Base-by-base conservation (phyloP, 2,888 invertebrate genomes). In the Epirrhoe alternata region DNA sequence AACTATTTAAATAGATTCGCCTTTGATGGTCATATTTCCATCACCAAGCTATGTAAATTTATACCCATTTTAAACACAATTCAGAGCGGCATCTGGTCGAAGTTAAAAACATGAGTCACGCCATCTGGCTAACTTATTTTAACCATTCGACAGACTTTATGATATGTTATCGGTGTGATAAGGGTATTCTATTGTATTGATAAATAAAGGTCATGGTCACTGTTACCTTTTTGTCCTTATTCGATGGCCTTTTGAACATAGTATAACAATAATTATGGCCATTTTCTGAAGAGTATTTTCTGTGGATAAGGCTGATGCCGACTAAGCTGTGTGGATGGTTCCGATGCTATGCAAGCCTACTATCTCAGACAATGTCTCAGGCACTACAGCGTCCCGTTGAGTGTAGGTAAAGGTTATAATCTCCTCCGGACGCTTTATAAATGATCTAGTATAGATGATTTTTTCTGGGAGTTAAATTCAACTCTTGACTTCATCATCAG, bases 121-220 rank as follows among this genome's bases (percentile, higher is more conserved):
- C 49, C 65, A 68, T 64, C 38, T 68, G 68, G 38, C 4, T 42
- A 42, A 42, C 38, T n/a, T n/a, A 42, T 42, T 42, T 42, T 7
- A 35, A 35, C 7, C 35, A 42, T 42, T 42, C 38, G 38, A 42
- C 38, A 42, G 38, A 12, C 38, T 12, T 42, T 12, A 10, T 42
- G 38, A 47, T 16, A 14, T 16, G 47, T 14, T 47, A 47, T 5
- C 16, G 6, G 47, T 47, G 5, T 38, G 65, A 70, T 69, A 69
- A 62, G 14, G 14, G 1, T 14, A 24, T 24, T 16, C 17, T 58
- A 58, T 68, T 60, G 47, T 60, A 58, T 24, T 51, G 30, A 50
- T 54, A 49, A 58, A 54, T 38, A 61, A 57, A 67, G 63, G 63
- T 60, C 67, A 67, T 49, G 67, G 63, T 16, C 59, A 52, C 24